Base-by-base conservation (phyloP, 2,888 invertebrate genomes). In the Eristalis arbustorum region DNA sequence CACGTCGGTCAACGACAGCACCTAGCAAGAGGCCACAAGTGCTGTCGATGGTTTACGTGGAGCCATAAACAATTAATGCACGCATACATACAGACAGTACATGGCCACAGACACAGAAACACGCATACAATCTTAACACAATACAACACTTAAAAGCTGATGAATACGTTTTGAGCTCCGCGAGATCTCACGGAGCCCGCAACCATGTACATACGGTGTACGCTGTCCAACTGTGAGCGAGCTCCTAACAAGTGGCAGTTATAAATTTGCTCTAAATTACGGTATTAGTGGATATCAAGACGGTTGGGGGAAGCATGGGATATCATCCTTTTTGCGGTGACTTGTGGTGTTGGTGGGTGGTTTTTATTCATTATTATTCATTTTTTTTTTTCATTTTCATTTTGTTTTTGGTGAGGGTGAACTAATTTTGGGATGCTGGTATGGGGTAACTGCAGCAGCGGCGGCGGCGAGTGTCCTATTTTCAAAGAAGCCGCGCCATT, bases 401-500 rank as follows among this genome's bases (percentile, higher is more conserved):
- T 23, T 77, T 71, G 18, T 11, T 77, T n/a, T 76, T 64, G 67
- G 56, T 68, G 57, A 49, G 72, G 67, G 73, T 79, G 67, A 34
- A 57, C 75, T 88, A 71, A 59, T 68, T 84, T 49, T 81, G 68
- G 80, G 25, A 74, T 82, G 73, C 77, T 88, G 84, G 69, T 67
- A 76, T 80, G 63, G 73, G 72, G 66, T 81, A 77, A 69, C 77
- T 84, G 84, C 88, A 81, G 75, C 88, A 80, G 80, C 76, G 88
- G 28, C 66, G 88, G 28, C 66, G 75, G 37, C 23, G 77, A 71
- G 57, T 73, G 69, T 82, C 85, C 87, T 88, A 83, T 77, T 90
- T 91, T 91, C 92, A 93, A 90, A 93, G 93, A 89, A 93, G 91
- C 89, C 93, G 91, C 89, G 92, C 92, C 92, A 92, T 93, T 91